Base-by-base conservation (phyloP, 2,888 invertebrate species). In the Chrysolina oricalcia region DNA sequence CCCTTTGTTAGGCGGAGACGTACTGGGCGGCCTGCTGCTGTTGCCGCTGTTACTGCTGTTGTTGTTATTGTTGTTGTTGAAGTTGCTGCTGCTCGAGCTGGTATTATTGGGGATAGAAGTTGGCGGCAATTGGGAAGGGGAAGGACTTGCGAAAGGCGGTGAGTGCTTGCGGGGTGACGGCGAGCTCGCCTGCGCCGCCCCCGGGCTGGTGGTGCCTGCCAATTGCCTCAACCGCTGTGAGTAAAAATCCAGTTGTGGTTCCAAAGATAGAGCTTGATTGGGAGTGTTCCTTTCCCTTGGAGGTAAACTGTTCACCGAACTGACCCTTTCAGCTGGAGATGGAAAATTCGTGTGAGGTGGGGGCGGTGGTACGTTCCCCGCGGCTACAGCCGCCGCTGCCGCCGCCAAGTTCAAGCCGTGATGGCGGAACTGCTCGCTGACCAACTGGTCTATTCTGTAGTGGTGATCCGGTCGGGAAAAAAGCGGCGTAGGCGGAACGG, bases 191-290 rank as follows among this genome's bases (percentile, higher is more conserved):
- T 94, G 93, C 91, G 94, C 95, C 92, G 95, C 95, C 92, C 96
- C 96, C 92, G 96, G 96, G 93, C 96, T 95, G 92, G 96, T 96
- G 91, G 96, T 96, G 90, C 94, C 94, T 92, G 98, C 98, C 92
- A 98, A 94, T 93, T 98, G 97, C 92, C 98, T 96, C 93, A 98
- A 95, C 93, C 98, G 95, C 94, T 98, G 97, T 92, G 98, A 98
- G 94, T 98, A 98, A 94, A 98, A 98, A 94, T 98, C 98, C 93
- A 97, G 94, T 91, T 96, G 96, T 88, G 96, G 95, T 92, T 95
- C 96, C 85, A 94, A 90, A 89, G 93, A 93, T 82, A 94, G 91
- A 82, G 92, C 92, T 89, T 92, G 93, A 82, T 92, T 92, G 86
- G 90, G 87, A 86, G 90, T 77, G 87, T 86, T 81, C 85, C 91